Evolutionary conservation across 2,797 vertebrate species (phyloP).

Genomic region (Ibycter americanus): DNA sequence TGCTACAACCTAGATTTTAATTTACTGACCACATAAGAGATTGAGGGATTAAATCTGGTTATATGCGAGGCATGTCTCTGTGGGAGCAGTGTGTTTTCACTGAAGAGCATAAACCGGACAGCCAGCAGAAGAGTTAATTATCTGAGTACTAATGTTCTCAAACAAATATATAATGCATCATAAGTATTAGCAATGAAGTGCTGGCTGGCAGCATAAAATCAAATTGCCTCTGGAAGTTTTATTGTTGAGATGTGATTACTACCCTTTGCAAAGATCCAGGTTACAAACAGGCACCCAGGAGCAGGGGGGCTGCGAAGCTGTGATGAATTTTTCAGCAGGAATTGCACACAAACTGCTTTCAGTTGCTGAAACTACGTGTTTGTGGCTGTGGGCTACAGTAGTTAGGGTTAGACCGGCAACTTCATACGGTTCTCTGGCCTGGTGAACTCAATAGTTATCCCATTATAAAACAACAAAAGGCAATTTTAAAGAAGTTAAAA

Average conservation of each 20-base stretch:
- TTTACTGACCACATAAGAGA: constrained; percentile 28
- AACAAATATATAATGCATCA: constrained; percentile 45
- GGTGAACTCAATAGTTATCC: background rate
- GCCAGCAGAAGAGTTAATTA: constrained; percentile 58
- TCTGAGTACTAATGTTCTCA: constrained; percentile 55
- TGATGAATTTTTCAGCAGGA: background rate
- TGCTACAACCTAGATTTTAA: constrained; percentile 30
- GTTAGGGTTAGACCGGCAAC: background rate
- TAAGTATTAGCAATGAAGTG: constrained; percentile 30
- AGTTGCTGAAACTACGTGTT: background rate
- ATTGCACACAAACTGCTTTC: background rate
- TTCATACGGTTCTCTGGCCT: background rate
- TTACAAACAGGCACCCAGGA: background rate
- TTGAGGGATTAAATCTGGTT: constrained; percentile 34
- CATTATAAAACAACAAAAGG: background rate
- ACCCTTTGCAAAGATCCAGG: background rate
- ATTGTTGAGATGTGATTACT: constrained; percentile 33
- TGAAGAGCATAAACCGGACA: background rate
- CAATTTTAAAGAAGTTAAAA: background rate
- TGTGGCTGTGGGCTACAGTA: background rate
- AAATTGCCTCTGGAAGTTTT: constrained; percentile 55
- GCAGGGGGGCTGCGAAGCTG: background rate
- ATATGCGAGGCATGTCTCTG: background rate
- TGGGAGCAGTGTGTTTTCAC: constrained; percentile 36
- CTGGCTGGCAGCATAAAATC: constrained; percentile 51